A percentile compares a stretch with the other conserved stretches of the same genome.
Conservation (phyloP, 92 coral and sea anemone genomes). For the Heteractis magnifica region DNA sequence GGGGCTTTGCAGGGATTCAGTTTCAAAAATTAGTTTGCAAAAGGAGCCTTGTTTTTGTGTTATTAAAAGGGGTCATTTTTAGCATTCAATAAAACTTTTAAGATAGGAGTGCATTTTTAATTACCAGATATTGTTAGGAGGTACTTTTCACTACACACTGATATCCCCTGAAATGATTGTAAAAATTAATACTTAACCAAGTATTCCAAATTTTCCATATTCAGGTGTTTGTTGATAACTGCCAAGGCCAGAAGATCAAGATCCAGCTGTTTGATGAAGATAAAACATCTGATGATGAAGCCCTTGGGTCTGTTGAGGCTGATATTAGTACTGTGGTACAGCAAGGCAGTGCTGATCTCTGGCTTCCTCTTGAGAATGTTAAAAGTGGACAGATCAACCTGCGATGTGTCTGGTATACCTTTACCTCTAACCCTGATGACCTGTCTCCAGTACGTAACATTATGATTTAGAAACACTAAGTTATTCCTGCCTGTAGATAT, state of each 20-base stretch:
- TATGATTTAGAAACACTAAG: background rate
- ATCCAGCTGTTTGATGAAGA: constrained; percentile 88
- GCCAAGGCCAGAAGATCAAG: constrained; percentile 95
- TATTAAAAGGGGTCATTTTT: too few relatives aligned
- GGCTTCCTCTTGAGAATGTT: constrained; percentile 97
- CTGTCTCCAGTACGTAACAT: constrained; percentile 69
- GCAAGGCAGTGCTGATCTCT: constrained; percentile 89
- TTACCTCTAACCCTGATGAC: constrained; percentile 83
- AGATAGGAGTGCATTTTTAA: too few relatives aligned
- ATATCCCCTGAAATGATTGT: too few relatives aligned
- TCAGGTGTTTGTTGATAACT: constrained; percentile 90
- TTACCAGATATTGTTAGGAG: too few relatives aligned
- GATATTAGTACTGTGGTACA: constrained; percentile 86
- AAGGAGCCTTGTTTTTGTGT: too few relatives aligned
- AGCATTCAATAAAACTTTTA: too few relatives aligned
- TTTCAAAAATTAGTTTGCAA: too few relatives aligned
- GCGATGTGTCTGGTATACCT: constrained; percentile 86
- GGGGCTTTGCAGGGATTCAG: too few relatives aligned
- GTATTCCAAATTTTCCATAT: background rate
- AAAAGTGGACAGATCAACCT: constrained; percentile 89
- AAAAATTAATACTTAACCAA: background rate
- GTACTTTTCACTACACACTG: too few relatives aligned
- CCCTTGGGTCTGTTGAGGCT: constrained; percentile 91
- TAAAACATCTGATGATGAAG: constrained; percentile 93
- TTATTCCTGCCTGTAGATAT: background rate